A percentile compares a stretch with the other conserved stretches of the same genome.
phyloP scores from a whole-genome alignment of 1,140 invertebrate genomes.

The Zophobas morio region DNA sequence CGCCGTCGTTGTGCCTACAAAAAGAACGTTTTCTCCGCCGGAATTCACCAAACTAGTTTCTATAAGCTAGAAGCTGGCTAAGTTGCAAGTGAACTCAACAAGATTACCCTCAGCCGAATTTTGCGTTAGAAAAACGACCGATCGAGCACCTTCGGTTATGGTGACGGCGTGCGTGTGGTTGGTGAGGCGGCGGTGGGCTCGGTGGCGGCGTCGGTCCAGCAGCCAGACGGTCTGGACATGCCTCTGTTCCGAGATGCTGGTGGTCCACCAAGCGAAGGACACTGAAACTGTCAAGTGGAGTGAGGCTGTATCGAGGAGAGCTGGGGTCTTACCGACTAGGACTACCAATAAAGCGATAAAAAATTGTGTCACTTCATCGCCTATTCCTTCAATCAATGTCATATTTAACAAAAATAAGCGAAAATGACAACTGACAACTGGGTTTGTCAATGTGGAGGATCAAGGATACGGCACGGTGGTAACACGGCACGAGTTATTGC shows the following conservation, averaged over 20 bases:
- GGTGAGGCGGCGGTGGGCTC: slow-evolving; percentile 56
- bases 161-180: slow-evolving; percentile 63
- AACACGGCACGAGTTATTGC: too few species aligned
- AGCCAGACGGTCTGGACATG: slow-evolving; percentile 61
- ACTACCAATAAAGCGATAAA: slow-evolving; percentile 75
- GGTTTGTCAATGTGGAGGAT: background rate
- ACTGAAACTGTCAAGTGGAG: slow-evolving; percentile 49
- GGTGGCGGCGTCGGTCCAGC: slow-evolving; percentile 59
- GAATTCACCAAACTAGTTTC: too few species aligned
- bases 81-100: too few species aligned
- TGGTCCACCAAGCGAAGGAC: slow-evolving; percentile 63
- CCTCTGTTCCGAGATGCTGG: slow-evolving; percentile 61
- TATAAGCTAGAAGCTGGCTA: too few species aligned
- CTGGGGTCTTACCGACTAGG: slow-evolving; percentile 68
- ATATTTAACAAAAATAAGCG: slow-evolving; percentile 65
- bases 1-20: slow-evolving; percentile 13
- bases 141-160: slow-evolving; percentile 55
- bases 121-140: too few species aligned
- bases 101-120: too few species aligned
- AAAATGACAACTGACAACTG: background rate
- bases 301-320: too few species aligned
- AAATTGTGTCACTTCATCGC: slow-evolving; percentile 87
- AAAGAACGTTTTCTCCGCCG: too few species aligned
- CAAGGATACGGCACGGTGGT: too few species aligned
- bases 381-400: slow-evolving; percentile 83